Conservation (phyloP, 2,113 vertebrate genomes). For the Osmerus mordax region DNA sequence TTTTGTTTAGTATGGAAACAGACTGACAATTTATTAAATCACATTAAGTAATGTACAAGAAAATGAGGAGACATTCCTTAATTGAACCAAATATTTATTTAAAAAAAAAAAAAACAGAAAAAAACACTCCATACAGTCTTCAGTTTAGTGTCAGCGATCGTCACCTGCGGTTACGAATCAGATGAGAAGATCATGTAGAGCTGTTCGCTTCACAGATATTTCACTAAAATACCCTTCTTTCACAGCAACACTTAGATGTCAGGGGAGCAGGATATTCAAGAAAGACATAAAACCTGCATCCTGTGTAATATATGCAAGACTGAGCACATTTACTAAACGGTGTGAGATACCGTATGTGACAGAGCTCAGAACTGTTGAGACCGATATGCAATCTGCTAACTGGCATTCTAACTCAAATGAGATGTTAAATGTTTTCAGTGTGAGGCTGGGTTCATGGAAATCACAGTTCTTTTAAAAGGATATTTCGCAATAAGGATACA, state of each 20-base stretch:
- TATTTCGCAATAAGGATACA: conserved; percentile 77
- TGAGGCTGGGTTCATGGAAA: conserved; percentile 16
- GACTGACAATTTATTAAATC: conserved; percentile 10
- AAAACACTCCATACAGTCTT: conserved; percentile 32
- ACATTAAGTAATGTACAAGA: conserved; percentile 11
- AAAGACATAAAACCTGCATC: conserved; percentile 12
- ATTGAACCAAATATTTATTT: conserved; percentile 48
- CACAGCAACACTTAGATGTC: not conserved
- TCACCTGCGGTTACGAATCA: conserved; percentile 61
- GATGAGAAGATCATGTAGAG: conserved; percentile 42
- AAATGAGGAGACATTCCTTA: not conserved
- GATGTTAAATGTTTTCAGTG: not conserved
- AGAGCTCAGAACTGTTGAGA: too few relatives aligned
- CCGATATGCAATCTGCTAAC: too few relatives aligned
- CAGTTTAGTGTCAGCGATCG: conserved; percentile 1
- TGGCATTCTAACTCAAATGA: not conserved
- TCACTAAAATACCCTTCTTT: not conserved
- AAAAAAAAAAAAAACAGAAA: conserved; percentile 16
- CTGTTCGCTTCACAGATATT: not conserved
- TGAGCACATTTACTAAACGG: not conserved
- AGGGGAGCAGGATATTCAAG: conserved; percentile 5
- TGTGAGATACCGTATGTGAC: too few relatives aligned
- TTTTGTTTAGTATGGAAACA: not conserved
- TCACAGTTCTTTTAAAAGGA: conserved; percentile 64
- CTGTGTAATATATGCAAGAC: not conserved